Conservation (phyloP, 1,140 invertebrate species). For the Bicyclus anynana region DNA sequence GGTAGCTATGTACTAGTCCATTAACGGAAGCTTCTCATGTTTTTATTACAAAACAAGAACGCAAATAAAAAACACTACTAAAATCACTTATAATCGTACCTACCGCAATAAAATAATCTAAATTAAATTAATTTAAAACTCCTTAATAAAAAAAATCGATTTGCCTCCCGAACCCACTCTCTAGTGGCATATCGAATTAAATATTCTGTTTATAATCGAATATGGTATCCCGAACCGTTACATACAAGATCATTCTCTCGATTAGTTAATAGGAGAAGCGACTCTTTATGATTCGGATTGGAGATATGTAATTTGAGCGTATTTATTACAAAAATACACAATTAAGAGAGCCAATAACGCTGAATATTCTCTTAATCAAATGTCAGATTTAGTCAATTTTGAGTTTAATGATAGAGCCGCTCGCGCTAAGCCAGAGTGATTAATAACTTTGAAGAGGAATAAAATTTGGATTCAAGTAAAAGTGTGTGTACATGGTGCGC, state of each 20-base stretch:
- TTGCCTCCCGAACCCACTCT: background rate
- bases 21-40: too few species aligned
- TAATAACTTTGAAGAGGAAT: conserved; percentile 46
- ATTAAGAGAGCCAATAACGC: conserved; percentile 57
- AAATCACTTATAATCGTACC: background rate
- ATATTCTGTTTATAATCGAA: conserved; percentile 17
- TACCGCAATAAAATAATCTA: background rate
- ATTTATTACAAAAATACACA: conserved; percentile 58
- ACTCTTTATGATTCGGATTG: conserved; percentile 29
- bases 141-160: background rate
- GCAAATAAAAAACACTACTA: background rate
- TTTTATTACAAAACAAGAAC: too few species aligned
- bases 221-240: conserved; percentile 23
- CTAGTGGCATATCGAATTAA: conserved; percentile 9
- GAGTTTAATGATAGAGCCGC: conserved; percentile 61
- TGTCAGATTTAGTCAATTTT: conserved; percentile 70
- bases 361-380: conserved; percentile 66
- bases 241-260: conserved; percentile 21
- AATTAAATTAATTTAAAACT: background rate
- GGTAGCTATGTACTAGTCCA: too few species aligned
- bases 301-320: conserved; percentile 44
- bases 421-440: conserved; percentile 60
- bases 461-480: conserved; percentile 52
- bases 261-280: conserved; percentile 33
- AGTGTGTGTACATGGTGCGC: conserved; percentile 27